Conservation (phyloP, 2,113 vertebrate species). For the Gasterosteus nipponicus region DNA sequence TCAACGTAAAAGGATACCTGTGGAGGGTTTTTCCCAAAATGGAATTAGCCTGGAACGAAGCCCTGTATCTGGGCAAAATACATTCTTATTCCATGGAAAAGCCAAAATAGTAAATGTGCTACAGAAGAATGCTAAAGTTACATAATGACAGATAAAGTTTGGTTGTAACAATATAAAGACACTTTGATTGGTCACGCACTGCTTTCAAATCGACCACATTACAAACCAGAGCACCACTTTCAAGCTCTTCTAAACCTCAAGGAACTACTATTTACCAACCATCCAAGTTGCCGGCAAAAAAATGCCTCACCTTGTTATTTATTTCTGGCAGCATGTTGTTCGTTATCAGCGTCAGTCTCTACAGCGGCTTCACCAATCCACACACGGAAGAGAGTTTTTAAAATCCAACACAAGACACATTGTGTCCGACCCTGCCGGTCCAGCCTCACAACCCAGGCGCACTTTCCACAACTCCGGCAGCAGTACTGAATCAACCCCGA, state of each 20-base stretch:
- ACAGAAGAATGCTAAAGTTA: neutral
- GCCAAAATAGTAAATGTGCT: neutral
- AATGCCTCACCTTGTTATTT: slow-evolving; percentile 80
- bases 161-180: neutral
- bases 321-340: slow-evolving; percentile 83
- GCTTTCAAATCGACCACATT: neutral
- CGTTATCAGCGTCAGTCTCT: slow-evolving; percentile 20
- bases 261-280: neutral
- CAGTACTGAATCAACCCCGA: slow-evolving; percentile 3
- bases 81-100: slow-evolving; percentile 3
- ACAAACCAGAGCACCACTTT: neutral
- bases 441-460: slow-evolving; percentile 8
- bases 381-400: slow-evolving; percentile 36
- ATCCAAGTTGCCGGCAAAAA: neutral
- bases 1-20: slow-evolving; percentile 26
- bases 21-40: neutral
- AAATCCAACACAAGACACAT: slow-evolving; percentile 67
- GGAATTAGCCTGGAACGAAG: slow-evolving; percentile 20
- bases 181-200: neutral
- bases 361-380: slow-evolving; percentile 39
- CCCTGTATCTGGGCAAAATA: slow-evolving; percentile 25
- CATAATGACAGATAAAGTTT: neutral
- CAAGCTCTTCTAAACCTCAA: neutral
- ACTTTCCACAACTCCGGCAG: neutral
- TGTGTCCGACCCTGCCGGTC: slow-evolving; percentile 42